Conservation (phyloP, 2,888 invertebrate genomes). For the Crocallis elinguaria region DNA sequence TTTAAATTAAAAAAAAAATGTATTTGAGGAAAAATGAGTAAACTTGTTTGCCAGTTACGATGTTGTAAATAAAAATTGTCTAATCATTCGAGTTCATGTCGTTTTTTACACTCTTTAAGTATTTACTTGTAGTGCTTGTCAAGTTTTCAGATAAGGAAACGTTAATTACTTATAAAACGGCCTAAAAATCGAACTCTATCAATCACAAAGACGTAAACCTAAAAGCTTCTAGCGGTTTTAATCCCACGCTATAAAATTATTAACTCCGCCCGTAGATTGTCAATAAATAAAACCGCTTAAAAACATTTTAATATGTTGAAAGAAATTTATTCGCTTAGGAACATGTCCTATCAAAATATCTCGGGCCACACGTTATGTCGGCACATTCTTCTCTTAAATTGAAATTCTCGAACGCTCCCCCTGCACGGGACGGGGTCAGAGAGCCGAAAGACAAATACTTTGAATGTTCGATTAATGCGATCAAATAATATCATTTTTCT, state of each 20-base stretch:
- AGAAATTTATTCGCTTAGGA: conserved; percentile 83
- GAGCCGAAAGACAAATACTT: conserved; percentile 82
- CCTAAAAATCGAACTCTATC: background rate
- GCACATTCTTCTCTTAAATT: conserved; percentile 86
- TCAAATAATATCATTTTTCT: conserved; percentile 73
- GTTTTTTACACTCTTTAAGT: too few relatives aligned
- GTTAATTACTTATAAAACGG: background rate
- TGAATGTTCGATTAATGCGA: conserved; percentile 80
- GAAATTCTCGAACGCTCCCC: conserved; percentile 84
- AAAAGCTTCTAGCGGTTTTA: background rate
- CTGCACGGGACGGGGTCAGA: conserved; percentile 73
- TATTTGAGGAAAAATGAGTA: too few relatives aligned
- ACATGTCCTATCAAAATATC: conserved; percentile 85
- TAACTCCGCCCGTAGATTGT: conserved; percentile 14
- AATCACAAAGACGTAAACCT: background rate
- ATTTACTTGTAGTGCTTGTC: too few relatives aligned
- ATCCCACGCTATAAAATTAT: conserved; percentile 16
- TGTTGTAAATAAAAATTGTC: too few relatives aligned
- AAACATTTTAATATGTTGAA: conserved; percentile 78
- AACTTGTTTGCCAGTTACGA: too few relatives aligned
- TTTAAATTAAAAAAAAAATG: too few relatives aligned
- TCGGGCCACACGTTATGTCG: conserved; percentile 84
- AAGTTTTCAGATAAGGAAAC: too few relatives aligned
- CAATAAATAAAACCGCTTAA: conserved; percentile 75
- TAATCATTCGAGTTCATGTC: too few relatives aligned